Evolutionary conservation across 2,113 vertebrate species (phyloP).

Genomic region (Spheniscus mendiculus): DNA sequence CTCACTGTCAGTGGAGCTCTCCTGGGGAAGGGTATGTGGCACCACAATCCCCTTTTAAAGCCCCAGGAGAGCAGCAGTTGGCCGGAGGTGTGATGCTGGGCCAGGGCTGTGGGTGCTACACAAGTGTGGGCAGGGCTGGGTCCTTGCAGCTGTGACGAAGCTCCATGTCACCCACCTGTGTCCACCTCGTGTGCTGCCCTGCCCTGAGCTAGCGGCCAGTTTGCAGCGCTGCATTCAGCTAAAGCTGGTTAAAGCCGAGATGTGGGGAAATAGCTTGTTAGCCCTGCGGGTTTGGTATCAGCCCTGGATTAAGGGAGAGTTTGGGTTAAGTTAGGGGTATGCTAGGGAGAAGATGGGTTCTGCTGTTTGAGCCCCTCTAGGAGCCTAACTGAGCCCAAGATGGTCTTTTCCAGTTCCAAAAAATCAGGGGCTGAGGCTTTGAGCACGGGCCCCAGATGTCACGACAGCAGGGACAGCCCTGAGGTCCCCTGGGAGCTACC

Average conservation of each 20-base stretch:
- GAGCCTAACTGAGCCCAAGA: background rate
- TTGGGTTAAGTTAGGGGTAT: background rate
- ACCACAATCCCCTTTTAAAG: background rate
- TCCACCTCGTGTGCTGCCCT: background rate
- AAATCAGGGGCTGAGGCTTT: background rate
- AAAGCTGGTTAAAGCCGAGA: background rate
- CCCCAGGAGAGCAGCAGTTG: background rate
- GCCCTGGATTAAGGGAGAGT: background rate
- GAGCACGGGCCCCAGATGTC: background rate
- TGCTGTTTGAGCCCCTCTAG: background rate
- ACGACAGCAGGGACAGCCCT: background rate
- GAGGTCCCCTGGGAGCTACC: background rate
- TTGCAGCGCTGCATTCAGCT: background rate
- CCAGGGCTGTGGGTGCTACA: background rate
- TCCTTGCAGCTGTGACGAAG: background rate
- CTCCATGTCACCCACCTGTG: background rate
- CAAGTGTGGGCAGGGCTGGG: background rate
- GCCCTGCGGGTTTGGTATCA: background rate
- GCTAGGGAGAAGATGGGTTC: background rate
- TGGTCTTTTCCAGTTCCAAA: background rate
- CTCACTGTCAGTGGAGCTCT: fast-evolving
- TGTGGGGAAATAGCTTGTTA: background rate
- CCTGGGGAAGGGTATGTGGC: fast-evolving
- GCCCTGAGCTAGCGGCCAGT: background rate
- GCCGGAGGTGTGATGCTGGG: background rate